Base-by-base conservation (phyloP, 2,888 invertebrate genomes). In the Endomychus coccineus region DNA sequence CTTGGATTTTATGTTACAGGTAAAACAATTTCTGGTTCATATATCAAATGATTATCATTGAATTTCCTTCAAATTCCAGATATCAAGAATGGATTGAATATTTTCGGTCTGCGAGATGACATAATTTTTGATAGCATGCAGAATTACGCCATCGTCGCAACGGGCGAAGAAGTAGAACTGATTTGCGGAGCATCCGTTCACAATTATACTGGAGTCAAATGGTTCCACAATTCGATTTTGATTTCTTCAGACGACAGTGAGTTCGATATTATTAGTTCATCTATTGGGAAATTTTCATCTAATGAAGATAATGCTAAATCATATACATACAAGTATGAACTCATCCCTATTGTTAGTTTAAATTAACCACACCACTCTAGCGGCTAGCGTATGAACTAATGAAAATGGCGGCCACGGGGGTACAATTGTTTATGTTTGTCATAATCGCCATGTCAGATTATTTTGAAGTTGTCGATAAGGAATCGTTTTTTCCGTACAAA, bases 141-240 rank as follows among this genome's bases (percentile, higher is more conserved):
- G 3, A 50, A 54, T 11, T 45, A 43, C 11, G 50, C 46, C 9
- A 45, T 42, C 25, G 47, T 71, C 1, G 71, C 77, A 1, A 64
- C 67, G 16, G 75, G 73, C 1, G 79, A 81, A 43, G 52, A 69
- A 35, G 52, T 79, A 1, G 61, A 58, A 10, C 46, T 80, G 4
- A 69, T 62, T 3, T 83, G 83, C 55, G 74, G 71, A 2, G 76
- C 74, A 1, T 69, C 77, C 1, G 63, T 69, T 11, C 69, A 71
- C 44, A 68, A 71, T 41, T 75, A 69, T 44, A 66, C 70, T 0
- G 50, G 67, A 7, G 55, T 79, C 2, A 47, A 57, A 10, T 81
- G 80, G 81, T 34, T 42, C 6, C 23, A 30, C 2, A 33, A 43
- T 28, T 33, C 41, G 12, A 19, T 4, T 14, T 6, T 16, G 11